Evolutionary conservation across 2,888 invertebrate species (phyloP).

Genomic region (Neoaliturus tenellus): DNA sequence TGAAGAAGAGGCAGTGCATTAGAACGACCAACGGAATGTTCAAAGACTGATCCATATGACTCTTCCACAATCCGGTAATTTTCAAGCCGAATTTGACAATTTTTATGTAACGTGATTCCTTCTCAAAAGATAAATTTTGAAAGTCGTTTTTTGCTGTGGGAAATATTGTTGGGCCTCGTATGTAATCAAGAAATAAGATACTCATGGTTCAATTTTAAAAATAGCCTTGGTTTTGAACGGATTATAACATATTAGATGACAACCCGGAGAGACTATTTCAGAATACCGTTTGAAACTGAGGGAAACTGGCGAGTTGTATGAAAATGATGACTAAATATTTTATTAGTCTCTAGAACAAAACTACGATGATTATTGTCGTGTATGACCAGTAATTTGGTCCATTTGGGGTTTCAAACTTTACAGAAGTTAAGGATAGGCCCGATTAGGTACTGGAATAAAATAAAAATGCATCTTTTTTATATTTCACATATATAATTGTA

Average conservation of each 20-base stretch:
- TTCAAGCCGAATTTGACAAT: constrained; percentile 5
- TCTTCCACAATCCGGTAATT: neutral
- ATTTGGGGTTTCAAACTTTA: too few species aligned
- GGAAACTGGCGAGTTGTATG: neutral
- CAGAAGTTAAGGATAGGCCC: too few species aligned
- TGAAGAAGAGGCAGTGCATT: neutral
- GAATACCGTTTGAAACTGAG: neutral
- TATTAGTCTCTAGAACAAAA: neutral
- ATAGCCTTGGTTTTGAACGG: neutral
- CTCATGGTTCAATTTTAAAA: neutral
- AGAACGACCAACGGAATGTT: neutral
- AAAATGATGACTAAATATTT: neutral
- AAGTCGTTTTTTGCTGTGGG: neutral
- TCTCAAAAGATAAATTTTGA: neutral
- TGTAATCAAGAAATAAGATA: neutral
- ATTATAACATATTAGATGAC: too few species aligned
- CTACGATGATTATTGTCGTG: neutral
- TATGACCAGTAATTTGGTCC: neutral
- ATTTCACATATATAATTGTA: too few species aligned
- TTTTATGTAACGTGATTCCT: constrained; percentile 3
- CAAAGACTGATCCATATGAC: neutral
- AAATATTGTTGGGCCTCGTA: neutral
- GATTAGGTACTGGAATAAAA: too few species aligned
- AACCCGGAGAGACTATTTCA: neutral
- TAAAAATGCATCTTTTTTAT: too few species aligned